These are phyloP conservation scores for Eupristina koningsbergeri DNA, from an alignment of 1,140 invertebrate genomes.

Conservation along the genomic window DNA sequence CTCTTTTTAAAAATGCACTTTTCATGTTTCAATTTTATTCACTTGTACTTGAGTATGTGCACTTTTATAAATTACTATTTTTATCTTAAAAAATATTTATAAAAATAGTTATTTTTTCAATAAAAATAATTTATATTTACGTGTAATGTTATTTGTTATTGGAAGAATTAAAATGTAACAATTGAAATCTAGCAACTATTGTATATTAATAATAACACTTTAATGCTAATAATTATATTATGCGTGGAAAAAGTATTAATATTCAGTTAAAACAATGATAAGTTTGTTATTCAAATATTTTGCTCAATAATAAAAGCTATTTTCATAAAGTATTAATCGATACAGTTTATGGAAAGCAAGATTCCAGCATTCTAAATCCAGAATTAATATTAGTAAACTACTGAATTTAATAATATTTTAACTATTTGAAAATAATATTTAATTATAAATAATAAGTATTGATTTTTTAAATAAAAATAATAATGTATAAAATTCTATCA, in stretches of 20 bases:
- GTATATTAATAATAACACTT: not conserved
- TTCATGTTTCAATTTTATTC: conserved; percentile 5
- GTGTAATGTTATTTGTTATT: not conserved
- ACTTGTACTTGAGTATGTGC: not conserved
- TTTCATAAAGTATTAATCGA: not conserved
- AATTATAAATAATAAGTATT: too few relatives aligned
- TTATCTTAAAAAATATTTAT: not conserved
- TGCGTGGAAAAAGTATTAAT: not conserved
- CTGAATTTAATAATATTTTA: too few relatives aligned
- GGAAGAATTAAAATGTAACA: too few relatives aligned
- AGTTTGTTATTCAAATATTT: not conserved
- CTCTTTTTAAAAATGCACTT: not conserved
- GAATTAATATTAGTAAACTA: not conserved
- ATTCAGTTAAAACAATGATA: not conserved
- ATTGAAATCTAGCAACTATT: not conserved
- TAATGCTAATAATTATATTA: not conserved
- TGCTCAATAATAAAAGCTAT: not conserved
- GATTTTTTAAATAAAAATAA: too few relatives aligned
- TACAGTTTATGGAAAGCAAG: not conserved
- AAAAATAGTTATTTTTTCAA: not conserved
- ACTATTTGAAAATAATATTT: too few relatives aligned
- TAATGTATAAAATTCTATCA: too few relatives aligned
- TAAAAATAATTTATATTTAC: not conserved
- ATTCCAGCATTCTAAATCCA: not conserved
- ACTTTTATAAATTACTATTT: not conserved